Percentiles rank a stretch among this genome's conserved stretches.
These are phyloP conservation scores for Drosophila cognata DNA, from an alignment of 2,888 invertebrate species.

Conservation along the genomic window DNA sequence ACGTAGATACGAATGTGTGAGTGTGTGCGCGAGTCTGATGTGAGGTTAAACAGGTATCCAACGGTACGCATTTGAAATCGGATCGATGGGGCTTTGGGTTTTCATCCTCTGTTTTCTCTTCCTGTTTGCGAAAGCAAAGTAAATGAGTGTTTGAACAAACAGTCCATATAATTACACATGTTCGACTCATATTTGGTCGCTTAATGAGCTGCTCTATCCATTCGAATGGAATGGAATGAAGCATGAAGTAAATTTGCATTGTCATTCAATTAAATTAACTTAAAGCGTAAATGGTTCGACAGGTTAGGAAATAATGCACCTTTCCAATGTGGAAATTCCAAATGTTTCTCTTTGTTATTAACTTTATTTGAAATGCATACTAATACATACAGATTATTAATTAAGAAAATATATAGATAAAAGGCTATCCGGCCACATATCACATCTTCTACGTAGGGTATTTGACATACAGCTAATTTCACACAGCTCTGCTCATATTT, in stretches of 20 bases:
- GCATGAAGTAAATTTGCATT: background rate
- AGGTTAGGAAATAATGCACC: background rate
- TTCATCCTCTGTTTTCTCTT: conserved; percentile 17
- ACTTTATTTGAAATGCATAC: fast-evolving
- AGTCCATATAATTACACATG: background rate
- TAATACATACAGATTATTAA: background rate
- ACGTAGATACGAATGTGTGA: background rate
- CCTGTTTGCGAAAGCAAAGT: background rate
- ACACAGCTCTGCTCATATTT: conserved; percentile 6
- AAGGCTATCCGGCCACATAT: too few species aligned
- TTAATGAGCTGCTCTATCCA: background rate
- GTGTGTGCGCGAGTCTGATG: conserved; percentile 16
- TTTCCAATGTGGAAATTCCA: background rate
- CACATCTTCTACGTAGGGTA: conserved; percentile 9
- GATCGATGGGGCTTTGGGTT: conserved; percentile 43
- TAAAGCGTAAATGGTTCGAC: background rate
- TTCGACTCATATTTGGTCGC: background rate
- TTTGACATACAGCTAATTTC: background rate
- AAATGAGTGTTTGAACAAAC: conserved; percentile 3
- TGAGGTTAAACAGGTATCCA: conserved; percentile 43
- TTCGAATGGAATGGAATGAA: background rate
- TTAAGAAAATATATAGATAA: background rate
- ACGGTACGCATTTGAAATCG: conserved; percentile 36
- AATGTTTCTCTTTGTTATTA: background rate
- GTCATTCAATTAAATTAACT: background rate